A percentile compares a stretch with the other conserved stretches of the same genome.
phyloP scores from a whole-genome alignment of 2,113 vertebrate genomes.

The Antennarius striatus region DNA sequence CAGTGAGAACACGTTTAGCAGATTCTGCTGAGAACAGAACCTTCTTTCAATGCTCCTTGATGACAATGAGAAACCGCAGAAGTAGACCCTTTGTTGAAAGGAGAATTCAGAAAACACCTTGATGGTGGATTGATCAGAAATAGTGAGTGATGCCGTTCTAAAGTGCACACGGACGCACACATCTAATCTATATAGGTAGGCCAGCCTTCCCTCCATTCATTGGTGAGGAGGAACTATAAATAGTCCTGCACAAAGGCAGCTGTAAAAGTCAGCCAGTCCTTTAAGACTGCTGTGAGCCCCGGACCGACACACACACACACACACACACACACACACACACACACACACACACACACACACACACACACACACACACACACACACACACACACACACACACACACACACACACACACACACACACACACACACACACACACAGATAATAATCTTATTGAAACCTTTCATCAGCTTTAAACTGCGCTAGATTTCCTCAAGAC shows the following conservation, averaged over 20 bases:
- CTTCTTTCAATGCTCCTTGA: too few relatives aligned
- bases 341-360: too few relatives aligned
- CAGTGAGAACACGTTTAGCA: too few relatives aligned
- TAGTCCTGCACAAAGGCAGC: conserved; percentile 73
- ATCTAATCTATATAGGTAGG: conserved; percentile 62
- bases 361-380: too few relatives aligned
- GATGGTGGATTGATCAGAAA: conserved; percentile 29
- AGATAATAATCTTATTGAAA: conserved; percentile 53
- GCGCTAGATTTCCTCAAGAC: too few relatives aligned
- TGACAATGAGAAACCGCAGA: too few relatives aligned
- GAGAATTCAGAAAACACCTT: not conserved
- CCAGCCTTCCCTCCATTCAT: conserved; percentile 52
- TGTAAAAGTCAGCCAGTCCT: conserved; percentile 72
- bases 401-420: not conserved
- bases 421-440: conserved; percentile 21
- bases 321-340: not conserved
- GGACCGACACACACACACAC: conserved; percentile 23
- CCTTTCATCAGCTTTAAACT: conserved; percentile 31
- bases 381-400: not conserved
- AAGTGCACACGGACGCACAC: conserved; percentile 27
- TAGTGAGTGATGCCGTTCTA: not conserved
- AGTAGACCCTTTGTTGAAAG: too few relatives aligned
- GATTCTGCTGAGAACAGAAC: too few relatives aligned
- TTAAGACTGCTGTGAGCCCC: conserved; percentile 46
- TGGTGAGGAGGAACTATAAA: conserved; percentile 73